Evolutionary conservation across 2,113 vertebrate genomes (phyloP), one percentile per base, ranked within the genome.

Genomic region (Haemorhous mexicanus): DNA sequence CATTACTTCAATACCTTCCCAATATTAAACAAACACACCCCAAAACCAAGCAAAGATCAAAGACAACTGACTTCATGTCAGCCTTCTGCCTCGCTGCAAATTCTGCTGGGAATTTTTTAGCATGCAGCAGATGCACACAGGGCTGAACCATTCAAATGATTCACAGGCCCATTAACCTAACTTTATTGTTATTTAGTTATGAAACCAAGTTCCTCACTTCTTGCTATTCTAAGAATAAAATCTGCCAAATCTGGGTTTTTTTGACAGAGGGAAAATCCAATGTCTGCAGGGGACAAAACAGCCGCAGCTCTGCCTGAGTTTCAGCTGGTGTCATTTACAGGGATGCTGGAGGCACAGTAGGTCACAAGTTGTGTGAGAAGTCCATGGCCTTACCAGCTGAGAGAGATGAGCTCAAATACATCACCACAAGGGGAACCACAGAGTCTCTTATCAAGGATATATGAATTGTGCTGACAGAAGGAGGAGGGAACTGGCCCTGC

Each of bases 181-280:
- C 63, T 74, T 91, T 55, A 83, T 67, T 87, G 47, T 72, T 86
- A 78, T 69, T 81, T 85, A 66, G 66, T 91, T 95, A 76, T 56
- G 37, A 85, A 94, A 90, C 52, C 61, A 93, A 91, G 58, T 74
- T 93, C 90, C 62, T 93, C 66, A 61, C 73, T 96, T 97, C 62
- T 75, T 91, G 50, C 58, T 89, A 15, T 61, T 87, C 66, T 76
- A 68, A 82, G 91, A 69, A 91, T 83, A 81, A 95, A 19, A 75
- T 79, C 73, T 89, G 72, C 50, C 85, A 91, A 89, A 90, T 69
- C 56, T 62, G 44, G n/a, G n/a, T 35, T 76, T 89, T 94, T 62
- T 70, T 64, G 16, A 75, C 74, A 84, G 49, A 83, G 28, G 49
- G 55, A 82, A 89, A 93, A 83, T 35, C 27, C 35, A 61, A 4